A percentile compares a stretch with the other conserved stretches of the same genome.
Conservation (phyloP, 2,797 vertebrate genomes). For the Propithecus perrieri region DNA sequence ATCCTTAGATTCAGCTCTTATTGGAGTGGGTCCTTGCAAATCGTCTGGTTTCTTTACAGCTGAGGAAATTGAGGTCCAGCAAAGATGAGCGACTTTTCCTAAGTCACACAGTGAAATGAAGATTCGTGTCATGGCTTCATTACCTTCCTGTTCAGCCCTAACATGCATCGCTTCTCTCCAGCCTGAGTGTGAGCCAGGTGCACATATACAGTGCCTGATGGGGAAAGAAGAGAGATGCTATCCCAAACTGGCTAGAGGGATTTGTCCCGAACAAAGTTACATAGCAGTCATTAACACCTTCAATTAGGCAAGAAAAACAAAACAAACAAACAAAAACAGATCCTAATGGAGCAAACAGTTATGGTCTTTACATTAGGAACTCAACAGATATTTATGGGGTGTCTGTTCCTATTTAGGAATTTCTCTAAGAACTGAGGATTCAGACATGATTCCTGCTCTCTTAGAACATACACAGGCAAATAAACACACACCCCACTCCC, state of each 20-base stretch:
- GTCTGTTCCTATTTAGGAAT: background rate
- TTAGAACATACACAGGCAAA: accelerated
- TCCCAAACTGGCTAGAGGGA: background rate
- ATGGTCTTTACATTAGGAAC: accelerated
- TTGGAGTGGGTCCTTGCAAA: background rate
- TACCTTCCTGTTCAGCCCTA: background rate
- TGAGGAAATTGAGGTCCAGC: background rate
- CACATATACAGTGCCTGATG: background rate
- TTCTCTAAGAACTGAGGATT: background rate
- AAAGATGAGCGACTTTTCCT: background rate
- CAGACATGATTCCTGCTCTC: background rate
- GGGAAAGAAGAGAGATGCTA: background rate
- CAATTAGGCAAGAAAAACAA: background rate
- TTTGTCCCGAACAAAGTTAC: background rate
- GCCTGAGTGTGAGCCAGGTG: background rate
- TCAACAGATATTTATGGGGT: no score
- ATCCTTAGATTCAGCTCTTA: background rate
- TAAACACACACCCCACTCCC: background rate
- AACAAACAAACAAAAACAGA: background rate
- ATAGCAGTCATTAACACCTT: background rate
- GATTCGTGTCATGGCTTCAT: background rate
- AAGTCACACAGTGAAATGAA: background rate
- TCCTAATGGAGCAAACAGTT: accelerated
- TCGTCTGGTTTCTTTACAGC: background rate
- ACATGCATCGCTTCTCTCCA: background rate